These are phyloP conservation scores for Agrotis ipsilon DNA, from an alignment of 2,888 invertebrate genomes.

Conservation along the genomic window DNA sequence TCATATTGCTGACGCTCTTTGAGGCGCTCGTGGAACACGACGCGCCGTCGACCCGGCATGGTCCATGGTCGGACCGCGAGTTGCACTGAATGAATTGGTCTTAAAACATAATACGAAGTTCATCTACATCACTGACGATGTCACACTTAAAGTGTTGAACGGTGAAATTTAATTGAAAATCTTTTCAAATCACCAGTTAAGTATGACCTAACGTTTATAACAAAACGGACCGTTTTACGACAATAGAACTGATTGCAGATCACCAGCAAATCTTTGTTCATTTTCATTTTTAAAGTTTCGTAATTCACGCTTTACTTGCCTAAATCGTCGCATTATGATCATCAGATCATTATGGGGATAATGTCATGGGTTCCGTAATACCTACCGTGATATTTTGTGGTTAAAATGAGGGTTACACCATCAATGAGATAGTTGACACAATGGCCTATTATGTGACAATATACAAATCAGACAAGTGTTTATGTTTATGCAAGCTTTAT, in stretches of 20 bases:
- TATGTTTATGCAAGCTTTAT: background rate
- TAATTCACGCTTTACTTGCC: background rate
- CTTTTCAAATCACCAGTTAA: background rate
- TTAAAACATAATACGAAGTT: too few relatives aligned
- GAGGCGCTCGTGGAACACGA: too few relatives aligned
- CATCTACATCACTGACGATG: too few relatives aligned
- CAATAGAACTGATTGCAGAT: background rate
- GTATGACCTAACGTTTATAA: background rate
- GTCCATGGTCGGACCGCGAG: too few relatives aligned
- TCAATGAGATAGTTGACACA: constrained; percentile 20
- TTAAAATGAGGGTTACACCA: constrained; percentile 30
- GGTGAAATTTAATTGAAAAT: background rate
- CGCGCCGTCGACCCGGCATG: too few relatives aligned
- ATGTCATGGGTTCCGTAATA: constrained; percentile 34
- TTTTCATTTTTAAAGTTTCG: constrained; percentile 6
- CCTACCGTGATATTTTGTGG: constrained; percentile 8
- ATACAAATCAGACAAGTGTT: background rate
- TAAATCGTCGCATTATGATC: constrained; percentile 11
- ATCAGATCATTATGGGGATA: constrained; percentile 7
- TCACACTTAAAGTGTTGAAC: background rate
- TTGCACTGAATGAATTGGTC: too few relatives aligned
- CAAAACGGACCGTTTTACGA: background rate
- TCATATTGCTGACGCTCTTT: too few relatives aligned
- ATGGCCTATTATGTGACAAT: constrained; percentile 6
- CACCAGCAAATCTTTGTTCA: background rate